Base-by-base conservation (phyloP, 2,113 vertebrate species). In the Ammodytes dubius region DNA sequence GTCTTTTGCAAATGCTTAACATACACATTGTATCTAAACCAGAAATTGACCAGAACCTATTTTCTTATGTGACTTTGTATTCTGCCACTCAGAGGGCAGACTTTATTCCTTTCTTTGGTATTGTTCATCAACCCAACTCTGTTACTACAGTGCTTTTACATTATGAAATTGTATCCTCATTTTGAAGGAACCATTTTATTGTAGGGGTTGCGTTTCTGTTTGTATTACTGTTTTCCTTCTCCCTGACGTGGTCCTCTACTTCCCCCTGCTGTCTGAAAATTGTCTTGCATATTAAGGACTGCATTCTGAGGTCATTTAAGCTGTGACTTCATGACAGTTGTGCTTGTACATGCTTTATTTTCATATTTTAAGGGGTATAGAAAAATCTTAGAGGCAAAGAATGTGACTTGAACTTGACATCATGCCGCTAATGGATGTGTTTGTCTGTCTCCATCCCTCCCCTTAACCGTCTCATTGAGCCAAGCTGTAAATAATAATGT, bases 21-120 rank as follows among this genome's bases (percentile, higher is more conserved):
- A 88, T 42, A 78, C 81, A 74, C 81, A 89, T 90, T 89, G 87
- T 90, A 90, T 74, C 65, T 91, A 81, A 83, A 77, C 85, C 77
- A 88, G 89, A 86, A 84, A 83, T 82, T 75, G 83, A 91, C 86
- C 90, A 91, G 95, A 97, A 96, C 96, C 96, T 98, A 97, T 99
- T 98, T 99, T 98, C 96, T 96, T 97, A 98, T 96, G 96, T 97
- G 96, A 98, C 96, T 98, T 98, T 97, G 96, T 98, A 98, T 96
- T 86, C 94, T 96, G 95, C 95, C 91, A 94, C 93, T 95, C 95
- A 95, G 95, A 96, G 93, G 96, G 86, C 95, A 95, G 94, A 95
- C 95, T 95, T 94, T 92, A 86, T 93, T 91, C 90, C 90, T 95
- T 93, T 58, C 19, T 89, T 83, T 86, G 57, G 81, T 91, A 90